Evolutionary conservation across 2,888 invertebrate genomes (phyloP), one percentile per base, ranked within the genome.

Genomic region (Seladonia tumulorum): DNA sequence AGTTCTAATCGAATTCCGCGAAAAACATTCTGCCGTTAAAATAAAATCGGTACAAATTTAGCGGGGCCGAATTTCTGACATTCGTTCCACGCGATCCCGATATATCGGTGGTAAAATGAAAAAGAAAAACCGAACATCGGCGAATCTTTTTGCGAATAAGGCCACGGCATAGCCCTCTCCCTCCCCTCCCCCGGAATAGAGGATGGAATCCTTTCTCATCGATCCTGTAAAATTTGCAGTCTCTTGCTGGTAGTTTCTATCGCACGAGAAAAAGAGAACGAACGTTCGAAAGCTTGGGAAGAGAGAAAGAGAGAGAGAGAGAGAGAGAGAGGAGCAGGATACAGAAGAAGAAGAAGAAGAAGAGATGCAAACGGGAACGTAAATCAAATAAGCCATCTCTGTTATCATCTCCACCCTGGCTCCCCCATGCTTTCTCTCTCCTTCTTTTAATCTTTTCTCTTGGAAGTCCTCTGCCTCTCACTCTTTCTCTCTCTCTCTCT

Each of bases 371-470:
- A 83, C 82, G 76, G 76, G 86, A 82, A 85, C 86, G 90, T 91
- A 91, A 88, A 91, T 90, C 90, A 89, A 90, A 86, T 79, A 82
- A 86, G 80, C 87, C 72, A 86, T 88, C 87, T 87, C 90, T 49
- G 78, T 76, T 87, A 81, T 86, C 88, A 85, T 80, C 75, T 79
- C 49, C 70, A n/a, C 78, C 63, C 76, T 66, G 66, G n/a, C 76
- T 57, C 70, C 57, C 42, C 81, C 77, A 39, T 39, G 35, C 73
- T 71, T 77, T 83, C 77, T 71, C 83, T 70, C 70, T 72, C 80
- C 63, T 70, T 70, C 73, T 42, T 66, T 71, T 78, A 79, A 79
- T 82, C 83, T 53, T 68, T 73, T 83, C 57, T 35, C 76, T 79
- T 71, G 75, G 80, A 49, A 39, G n/a, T 42, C 39, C 63, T 39